These are phyloP conservation scores for Corythornis madagascariensis DNA, from an alignment of 2,113 vertebrate species.

Conservation along the genomic window DNA sequence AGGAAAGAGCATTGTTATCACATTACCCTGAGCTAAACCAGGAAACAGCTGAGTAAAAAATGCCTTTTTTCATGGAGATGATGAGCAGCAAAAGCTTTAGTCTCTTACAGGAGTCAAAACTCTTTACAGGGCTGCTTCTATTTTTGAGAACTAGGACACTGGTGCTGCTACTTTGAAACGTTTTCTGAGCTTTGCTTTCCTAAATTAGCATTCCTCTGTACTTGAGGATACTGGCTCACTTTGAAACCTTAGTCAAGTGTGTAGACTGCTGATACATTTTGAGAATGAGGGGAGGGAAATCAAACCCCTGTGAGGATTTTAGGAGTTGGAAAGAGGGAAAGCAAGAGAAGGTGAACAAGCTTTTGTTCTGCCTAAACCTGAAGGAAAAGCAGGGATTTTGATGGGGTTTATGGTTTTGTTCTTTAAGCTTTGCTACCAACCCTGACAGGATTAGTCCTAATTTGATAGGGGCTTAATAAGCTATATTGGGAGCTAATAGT, in stretches of 20 bases:
- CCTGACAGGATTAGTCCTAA: background rate
- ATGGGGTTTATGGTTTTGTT: background rate
- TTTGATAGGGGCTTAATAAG: background rate
- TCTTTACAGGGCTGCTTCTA: conserved; percentile 6
- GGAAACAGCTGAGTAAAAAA: conserved; percentile 40
- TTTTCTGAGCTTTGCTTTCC: conserved; percentile 4
- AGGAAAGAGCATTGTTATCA: background rate
- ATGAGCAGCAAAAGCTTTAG: conserved; percentile 25
- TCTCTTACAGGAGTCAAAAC: conserved; percentile 13
- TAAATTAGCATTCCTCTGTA: conserved; percentile 18
- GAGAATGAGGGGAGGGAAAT: conserved; percentile 14
- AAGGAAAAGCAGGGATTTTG: background rate
- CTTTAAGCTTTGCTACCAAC: background rate
- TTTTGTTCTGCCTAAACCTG: background rate
- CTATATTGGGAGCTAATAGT: background rate
- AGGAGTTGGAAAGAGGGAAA: background rate
- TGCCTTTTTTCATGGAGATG: background rate
- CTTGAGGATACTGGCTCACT: background rate
- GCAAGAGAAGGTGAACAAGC: background rate
- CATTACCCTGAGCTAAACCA: conserved; percentile 26
- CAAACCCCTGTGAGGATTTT: background rate
- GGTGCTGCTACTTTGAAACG: conserved; percentile 10
- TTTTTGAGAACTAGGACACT: conserved; percentile 48
- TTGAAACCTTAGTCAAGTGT: background rate
- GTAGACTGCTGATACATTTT: background rate